phyloP scores from a whole-genome alignment of 2,888 invertebrate genomes.

The Bedellia somnulentella region DNA sequence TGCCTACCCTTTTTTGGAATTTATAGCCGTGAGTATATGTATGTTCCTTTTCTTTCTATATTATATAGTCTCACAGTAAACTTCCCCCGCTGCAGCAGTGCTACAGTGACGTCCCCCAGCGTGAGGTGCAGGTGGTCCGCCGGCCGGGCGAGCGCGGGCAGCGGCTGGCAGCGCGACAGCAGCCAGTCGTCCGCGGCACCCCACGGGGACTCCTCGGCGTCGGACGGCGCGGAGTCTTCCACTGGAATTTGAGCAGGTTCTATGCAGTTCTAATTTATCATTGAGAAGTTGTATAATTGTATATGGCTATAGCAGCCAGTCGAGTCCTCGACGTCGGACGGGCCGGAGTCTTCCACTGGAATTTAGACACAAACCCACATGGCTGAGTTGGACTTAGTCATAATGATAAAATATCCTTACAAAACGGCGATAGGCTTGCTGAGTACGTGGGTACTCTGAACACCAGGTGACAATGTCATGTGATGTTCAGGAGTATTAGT shows the following conservation, averaged over 20 bases:
- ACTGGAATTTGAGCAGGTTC: too few relatives aligned
- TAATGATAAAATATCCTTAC: too few relatives aligned
- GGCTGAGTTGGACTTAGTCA: too few relatives aligned
- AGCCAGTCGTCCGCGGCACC: slow-evolving; percentile 35
- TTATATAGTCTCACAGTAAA: slow-evolving; percentile 24
- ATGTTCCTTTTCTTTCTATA: background rate
- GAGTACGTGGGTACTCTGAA: too few relatives aligned
- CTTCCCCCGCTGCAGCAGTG: slow-evolving; percentile 28
- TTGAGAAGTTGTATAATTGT: too few relatives aligned
- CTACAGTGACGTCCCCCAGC: slow-evolving; percentile 28
- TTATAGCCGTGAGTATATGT: too few relatives aligned
- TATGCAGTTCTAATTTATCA: too few relatives aligned
- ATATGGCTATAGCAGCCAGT: slow-evolving; percentile 35
- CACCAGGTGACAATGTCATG: too few relatives aligned
- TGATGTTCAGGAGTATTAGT: too few relatives aligned
- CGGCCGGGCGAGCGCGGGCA: slow-evolving; percentile 23
- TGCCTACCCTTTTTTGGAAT: too few relatives aligned
- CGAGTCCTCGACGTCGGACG: slow-evolving; percentile 40
- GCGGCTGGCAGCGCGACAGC: slow-evolving; percentile 27
- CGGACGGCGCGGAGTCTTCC: slow-evolving; percentile 43
- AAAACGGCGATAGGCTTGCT: too few relatives aligned
- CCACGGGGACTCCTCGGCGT: slow-evolving; percentile 36
- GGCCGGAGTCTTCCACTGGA: slow-evolving; percentile 41
- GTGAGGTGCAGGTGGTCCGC: slow-evolving; percentile 23
- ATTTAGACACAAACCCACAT: too few relatives aligned